These are phyloP conservation scores for Isaurus tuberculatus DNA, from an alignment of 92 coral and sea anemone genomes.

Conservation along the genomic window DNA sequence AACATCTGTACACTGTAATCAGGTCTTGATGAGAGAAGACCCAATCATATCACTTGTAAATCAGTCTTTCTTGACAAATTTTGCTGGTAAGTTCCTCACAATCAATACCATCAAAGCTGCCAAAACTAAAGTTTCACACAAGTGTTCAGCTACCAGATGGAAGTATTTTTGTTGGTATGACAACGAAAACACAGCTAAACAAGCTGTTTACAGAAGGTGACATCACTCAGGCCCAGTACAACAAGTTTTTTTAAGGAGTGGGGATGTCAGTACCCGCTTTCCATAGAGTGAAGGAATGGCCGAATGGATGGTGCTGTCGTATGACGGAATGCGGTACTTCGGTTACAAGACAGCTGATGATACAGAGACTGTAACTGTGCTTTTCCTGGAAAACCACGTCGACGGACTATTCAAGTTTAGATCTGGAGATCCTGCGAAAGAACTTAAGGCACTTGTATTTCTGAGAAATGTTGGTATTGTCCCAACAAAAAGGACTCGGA, in stretches of 20 bases:
- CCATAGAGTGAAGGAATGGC: background rate
- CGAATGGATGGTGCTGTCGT: background rate
- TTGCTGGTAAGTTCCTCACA: constrained; percentile 39
- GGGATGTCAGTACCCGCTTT: background rate
- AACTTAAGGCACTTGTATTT: background rate
- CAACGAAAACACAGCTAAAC: constrained; percentile 60
- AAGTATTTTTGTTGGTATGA: constrained; percentile 59
- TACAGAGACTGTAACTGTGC: background rate
- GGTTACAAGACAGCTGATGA: background rate
- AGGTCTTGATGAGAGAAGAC: constrained; percentile 54
- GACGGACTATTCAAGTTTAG: background rate
- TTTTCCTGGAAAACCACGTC: background rate
- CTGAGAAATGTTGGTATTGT: too few relatives aligned
- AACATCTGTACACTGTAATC: constrained; percentile 38
- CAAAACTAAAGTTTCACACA: constrained; percentile 49
- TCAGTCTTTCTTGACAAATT: constrained; percentile 46
- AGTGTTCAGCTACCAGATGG: constrained; percentile 50
- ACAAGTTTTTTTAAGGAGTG: constrained; percentile 57
- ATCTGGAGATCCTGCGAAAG: background rate
- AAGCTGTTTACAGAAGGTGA: constrained; percentile 64
- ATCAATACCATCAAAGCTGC: constrained; percentile 41
- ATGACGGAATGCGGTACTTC: background rate
- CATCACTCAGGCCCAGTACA: constrained; percentile 54
- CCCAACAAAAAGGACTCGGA: background rate
- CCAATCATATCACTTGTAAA: constrained; percentile 40